These are phyloP conservation scores for Xestia ashworthii DNA, from an alignment of 2,888 invertebrate species.

Conservation along the genomic window DNA sequence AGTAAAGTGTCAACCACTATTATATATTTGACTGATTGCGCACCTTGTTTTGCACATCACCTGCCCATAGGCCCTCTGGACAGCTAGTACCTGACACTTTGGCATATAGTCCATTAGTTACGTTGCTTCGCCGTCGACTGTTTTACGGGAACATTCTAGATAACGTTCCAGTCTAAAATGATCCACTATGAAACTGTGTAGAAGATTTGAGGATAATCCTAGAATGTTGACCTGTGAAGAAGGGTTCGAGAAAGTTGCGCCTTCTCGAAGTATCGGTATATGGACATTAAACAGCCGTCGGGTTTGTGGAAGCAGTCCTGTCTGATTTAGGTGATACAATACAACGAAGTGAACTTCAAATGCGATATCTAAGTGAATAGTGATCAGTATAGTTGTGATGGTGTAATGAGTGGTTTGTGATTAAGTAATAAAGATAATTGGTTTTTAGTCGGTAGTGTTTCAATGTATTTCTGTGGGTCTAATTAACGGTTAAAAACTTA, in stretches of 20 bases:
- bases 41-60: neutral
- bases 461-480: neutral
- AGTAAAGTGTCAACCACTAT: neutral
- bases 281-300: too few relatives aligned
- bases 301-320: too few relatives aligned
- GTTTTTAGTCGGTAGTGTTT: too few relatives aligned
- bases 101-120: neutral
- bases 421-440: neutral
- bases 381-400: neutral
- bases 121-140: neutral
- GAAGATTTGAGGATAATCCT: neutral
- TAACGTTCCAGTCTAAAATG: neutral
- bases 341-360: too few relatives aligned
- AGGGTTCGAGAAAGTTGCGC: neutral
- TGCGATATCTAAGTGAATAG: neutral
- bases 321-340: too few relatives aligned
- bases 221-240: neutral
- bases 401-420: neutral
- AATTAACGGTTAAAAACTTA: conserved; percentile 69
- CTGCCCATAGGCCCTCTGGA: neutral
- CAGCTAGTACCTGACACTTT: neutral
- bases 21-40: neutral
- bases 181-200: neutral
- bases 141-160: neutral
- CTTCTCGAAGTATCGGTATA: neutral